These are phyloP conservation scores for Drosophila picticornis DNA, from an alignment of 2,888 invertebrate genomes.

Conservation along the genomic window DNA sequence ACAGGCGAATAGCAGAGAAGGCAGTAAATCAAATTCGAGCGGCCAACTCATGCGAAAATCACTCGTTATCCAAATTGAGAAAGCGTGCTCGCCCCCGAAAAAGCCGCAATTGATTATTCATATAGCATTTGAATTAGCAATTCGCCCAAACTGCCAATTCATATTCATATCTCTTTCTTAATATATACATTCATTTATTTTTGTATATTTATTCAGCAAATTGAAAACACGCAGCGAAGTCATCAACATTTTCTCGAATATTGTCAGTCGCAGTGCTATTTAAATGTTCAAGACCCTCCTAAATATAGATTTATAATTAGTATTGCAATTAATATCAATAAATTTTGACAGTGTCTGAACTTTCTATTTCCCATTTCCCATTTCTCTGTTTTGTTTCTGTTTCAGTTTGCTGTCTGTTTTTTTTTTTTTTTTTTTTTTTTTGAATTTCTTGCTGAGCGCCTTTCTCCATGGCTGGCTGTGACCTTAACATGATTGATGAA, in stretches of 20 bases:
- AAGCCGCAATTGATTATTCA: constrained; percentile 61
- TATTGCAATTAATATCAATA: constrained; percentile 78
- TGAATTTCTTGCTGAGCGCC: neutral
- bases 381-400: neutral
- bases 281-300: neutral
- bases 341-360: constrained; percentile 50
- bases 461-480: constrained; percentile 54
- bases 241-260: constrained; percentile 16
- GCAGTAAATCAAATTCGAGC: constrained; percentile 36
- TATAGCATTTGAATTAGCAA: constrained; percentile 48
- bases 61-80: constrained; percentile 28
- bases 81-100: neutral
- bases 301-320: constrained; percentile 57
- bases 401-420: neutral
- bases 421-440: neutral
- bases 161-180: constrained; percentile 4
- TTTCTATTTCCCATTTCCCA: constrained; percentile 5
- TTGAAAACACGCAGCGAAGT: constrained; percentile 8
- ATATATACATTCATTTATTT: neutral
- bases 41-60: constrained; percentile 15
- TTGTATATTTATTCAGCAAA: neutral
- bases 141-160: constrained; percentile 29
- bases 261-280: neutral
- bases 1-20: constrained; percentile 4
- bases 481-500: constrained; percentile 78